These are phyloP conservation scores for Phalacrocorax aristotelis DNA, from an alignment of 2,113 vertebrate genomes.

Conservation along the genomic window DNA sequence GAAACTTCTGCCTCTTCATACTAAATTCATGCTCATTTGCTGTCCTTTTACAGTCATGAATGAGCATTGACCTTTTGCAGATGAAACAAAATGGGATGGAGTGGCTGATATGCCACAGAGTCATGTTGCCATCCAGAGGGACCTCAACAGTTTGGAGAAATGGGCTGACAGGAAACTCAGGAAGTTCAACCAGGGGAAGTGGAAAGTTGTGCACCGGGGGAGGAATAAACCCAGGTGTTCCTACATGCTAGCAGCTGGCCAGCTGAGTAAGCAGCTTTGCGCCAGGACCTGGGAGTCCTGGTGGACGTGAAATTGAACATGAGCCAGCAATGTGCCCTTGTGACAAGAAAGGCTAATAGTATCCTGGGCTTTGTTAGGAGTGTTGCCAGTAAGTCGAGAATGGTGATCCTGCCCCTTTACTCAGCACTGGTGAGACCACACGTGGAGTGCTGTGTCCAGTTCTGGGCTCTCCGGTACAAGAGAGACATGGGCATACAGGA, in stretches of 20 bases:
- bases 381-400: accelerated
- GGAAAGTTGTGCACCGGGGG: neutral
- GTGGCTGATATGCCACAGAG: neutral
- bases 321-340: neutral
- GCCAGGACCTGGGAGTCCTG: neutral
- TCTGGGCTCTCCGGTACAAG: neutral
- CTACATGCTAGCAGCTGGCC: accelerated
- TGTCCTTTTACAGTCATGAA: neutral
- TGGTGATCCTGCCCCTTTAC: neutral
- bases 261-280: neutral
- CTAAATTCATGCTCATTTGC: neutral
- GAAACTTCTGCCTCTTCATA: neutral
- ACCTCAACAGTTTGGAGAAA: neutral
- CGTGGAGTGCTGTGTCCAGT: neutral
- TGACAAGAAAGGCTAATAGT: neutral
- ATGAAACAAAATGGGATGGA: neutral
- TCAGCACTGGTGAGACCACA: neutral
- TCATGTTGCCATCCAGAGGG: neutral
- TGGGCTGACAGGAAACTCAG: neutral
- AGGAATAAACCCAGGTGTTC: neutral
- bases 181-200: neutral
- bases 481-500: neutral
- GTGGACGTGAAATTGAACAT: neutral
- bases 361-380: neutral
- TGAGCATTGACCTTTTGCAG: neutral